A percentile compares a stretch with the other conserved stretches of the same genome.
phyloP scores from a whole-genome alignment of 2,797 vertebrate genomes.

The Luscinia luscinia region DNA sequence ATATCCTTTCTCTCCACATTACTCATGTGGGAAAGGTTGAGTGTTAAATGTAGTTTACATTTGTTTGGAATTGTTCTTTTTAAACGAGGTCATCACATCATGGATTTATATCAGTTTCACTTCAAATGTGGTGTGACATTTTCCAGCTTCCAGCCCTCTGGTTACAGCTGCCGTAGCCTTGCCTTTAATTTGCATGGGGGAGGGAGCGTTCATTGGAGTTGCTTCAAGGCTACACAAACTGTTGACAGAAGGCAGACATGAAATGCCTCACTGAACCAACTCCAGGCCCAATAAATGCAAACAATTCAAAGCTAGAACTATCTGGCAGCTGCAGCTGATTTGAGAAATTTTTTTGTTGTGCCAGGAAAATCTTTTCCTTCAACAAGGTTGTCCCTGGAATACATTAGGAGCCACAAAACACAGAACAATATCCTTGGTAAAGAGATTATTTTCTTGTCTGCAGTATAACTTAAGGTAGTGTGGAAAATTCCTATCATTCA shows the following conservation, averaged over 20 bases:
- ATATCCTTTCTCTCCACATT: neutral
- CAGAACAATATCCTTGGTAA: conserved; percentile 34
- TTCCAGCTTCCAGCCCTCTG: conserved; percentile 18
- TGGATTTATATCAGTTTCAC: conserved; percentile 14
- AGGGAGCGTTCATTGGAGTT: neutral
- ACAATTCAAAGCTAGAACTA: conserved; percentile 57
- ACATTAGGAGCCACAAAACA: conserved; percentile 45
- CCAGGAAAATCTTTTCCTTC: conserved; percentile 61
- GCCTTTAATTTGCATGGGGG: conserved; percentile 8
- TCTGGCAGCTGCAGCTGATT: conserved; percentile 62
- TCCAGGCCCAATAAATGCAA: conserved; percentile 58
- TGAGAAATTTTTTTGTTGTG: conserved; percentile 22
- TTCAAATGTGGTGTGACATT: conserved; percentile 39
- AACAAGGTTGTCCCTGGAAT: conserved; percentile 43
- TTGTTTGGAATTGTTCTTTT: neutral
- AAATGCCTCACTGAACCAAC: conserved; percentile 56
- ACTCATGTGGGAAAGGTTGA: neutral
- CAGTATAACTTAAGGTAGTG: conserved; percentile 4
- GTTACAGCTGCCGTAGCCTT: neutral
- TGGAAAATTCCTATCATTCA: neutral
- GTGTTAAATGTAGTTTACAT: neutral
- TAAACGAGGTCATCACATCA: neutral
- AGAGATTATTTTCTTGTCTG: conserved; percentile 41
- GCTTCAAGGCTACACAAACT: conserved; percentile 49
- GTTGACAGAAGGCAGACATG: conserved; percentile 56